These are phyloP conservation scores for Dichetophora obliterata DNA, from an alignment of 2,888 invertebrate species.

Conservation along the genomic window DNA sequence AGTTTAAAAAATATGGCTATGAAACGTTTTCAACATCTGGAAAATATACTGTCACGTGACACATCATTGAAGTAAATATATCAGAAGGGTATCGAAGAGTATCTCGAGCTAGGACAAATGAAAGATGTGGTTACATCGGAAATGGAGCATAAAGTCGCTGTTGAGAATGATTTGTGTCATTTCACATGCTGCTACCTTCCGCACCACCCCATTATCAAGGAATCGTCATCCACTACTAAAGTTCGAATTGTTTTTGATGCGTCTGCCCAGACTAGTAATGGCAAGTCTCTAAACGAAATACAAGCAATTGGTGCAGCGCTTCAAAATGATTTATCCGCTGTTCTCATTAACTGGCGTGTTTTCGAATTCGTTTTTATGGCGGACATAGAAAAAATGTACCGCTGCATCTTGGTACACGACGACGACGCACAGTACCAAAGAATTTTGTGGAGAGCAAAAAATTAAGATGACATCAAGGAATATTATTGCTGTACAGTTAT, in stretches of 20 bases:
- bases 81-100: slow-evolving; percentile 36
- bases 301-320: slow-evolving; percentile 28
- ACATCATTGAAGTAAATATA: slow-evolving; percentile 21
- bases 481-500: slow-evolving; percentile 32
- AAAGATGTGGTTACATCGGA: slow-evolving; percentile 28
- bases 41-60: not conserved
- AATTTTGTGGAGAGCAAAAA: slow-evolving; percentile 35
- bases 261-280: not conserved
- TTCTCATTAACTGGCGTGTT: slow-evolving; percentile 38
- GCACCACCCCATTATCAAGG: not conserved
- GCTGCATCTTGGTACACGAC: slow-evolving; percentile 36
- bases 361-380: slow-evolving; percentile 36
- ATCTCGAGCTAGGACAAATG: slow-evolving; percentile 39
- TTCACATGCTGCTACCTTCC: not conserved
- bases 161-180: not conserved
- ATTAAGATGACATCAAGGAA: slow-evolving; percentile 9
- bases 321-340: slow-evolving; percentile 37
- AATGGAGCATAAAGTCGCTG: not conserved
- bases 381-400: slow-evolving; percentile 44
- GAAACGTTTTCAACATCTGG: slow-evolving; percentile 5
- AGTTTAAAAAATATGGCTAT: slow-evolving; percentile 10
- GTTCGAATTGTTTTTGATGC: not conserved
- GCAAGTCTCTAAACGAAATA: slow-evolving; percentile 36
- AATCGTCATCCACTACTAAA: not conserved
- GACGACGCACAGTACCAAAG: slow-evolving; percentile 42